These are phyloP conservation scores for Tapirus terrestris DNA, from an alignment of 2,113 vertebrate species.

Conservation along the genomic window DNA sequence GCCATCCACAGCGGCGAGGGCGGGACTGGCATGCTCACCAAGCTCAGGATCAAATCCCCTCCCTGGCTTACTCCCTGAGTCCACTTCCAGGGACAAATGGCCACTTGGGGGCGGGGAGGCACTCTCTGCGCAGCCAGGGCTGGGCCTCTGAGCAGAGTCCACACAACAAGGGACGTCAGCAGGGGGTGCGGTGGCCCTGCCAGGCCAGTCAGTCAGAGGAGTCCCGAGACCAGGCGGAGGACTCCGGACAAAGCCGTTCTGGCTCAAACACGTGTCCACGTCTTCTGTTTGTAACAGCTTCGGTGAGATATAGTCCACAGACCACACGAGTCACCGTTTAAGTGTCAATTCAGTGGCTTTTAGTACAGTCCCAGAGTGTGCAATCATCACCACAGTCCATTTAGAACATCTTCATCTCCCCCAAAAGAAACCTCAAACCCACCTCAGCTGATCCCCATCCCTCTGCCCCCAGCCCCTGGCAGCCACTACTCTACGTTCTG, in stretches of 20 bases:
- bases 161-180: neutral
- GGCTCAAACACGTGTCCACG: neutral
- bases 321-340: neutral
- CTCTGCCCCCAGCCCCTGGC: too few relatives aligned
- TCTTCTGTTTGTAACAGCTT: neutral
- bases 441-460: neutral
- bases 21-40: fast-evolving
- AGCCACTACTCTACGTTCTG: too few relatives aligned
- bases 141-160: neutral
- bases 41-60: neutral
- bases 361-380: neutral
- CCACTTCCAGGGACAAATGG: fast-evolving
- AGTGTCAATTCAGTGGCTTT: fast-evolving
- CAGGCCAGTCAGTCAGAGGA: neutral
- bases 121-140: too few relatives aligned
- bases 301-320: fast-evolving
- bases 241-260: neutral
- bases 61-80: fast-evolving
- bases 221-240: neutral
- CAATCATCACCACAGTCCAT: too few relatives aligned
- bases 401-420: too few relatives aligned
- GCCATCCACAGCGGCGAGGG: fast-evolving
- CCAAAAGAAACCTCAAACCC: fast-evolving
- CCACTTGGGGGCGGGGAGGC: neutral
- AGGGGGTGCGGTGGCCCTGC: fast-evolving